Evolutionary conservation across 1,140 invertebrate species (phyloP).

Genomic region (Dysdera silvatica): DNA sequence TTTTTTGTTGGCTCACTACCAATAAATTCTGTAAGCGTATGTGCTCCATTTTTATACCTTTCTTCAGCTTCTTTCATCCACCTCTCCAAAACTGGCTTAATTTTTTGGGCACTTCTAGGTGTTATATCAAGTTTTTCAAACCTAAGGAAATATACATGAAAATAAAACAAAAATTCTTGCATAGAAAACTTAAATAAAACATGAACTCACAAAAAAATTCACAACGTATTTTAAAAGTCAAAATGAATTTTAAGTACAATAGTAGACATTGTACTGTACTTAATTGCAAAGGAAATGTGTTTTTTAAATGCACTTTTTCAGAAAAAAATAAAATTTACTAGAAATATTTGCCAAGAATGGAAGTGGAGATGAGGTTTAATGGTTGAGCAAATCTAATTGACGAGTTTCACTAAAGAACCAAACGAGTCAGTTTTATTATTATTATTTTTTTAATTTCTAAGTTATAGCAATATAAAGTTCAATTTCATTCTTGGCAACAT

Average conservation of each 20-base stretch:
- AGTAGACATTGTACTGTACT: too few species aligned
- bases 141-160: slow-evolving; percentile 50
- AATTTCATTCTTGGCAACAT: too few species aligned
- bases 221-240: slow-evolving; percentile 52
- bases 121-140: slow-evolving; percentile 99
- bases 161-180: slow-evolving; percentile 12
- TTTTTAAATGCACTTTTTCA: too few species aligned
- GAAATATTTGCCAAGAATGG: too few species aligned
- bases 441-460: too few species aligned
- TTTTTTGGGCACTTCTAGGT: slow-evolving; percentile 97
- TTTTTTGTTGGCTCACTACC: slow-evolving; percentile 94
- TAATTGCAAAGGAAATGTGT: too few species aligned
- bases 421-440: too few species aligned
- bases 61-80: slow-evolving; percentile 98
- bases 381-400: too few species aligned
- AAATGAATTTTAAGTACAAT: neutral
- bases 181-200: slow-evolving; percentile 21
- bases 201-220: slow-evolving; percentile 36
- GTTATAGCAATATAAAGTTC: too few species aligned
- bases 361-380: too few species aligned
- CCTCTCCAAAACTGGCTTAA: slow-evolving; percentile 92
- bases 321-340: too few species aligned
- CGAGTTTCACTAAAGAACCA: too few species aligned
- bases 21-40: slow-evolving; percentile 90
- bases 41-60: slow-evolving; percentile 74